These are phyloP conservation scores for Ploceus nigricollis DNA, from an alignment of 2,113 vertebrate genomes.

Conservation along the genomic window DNA sequence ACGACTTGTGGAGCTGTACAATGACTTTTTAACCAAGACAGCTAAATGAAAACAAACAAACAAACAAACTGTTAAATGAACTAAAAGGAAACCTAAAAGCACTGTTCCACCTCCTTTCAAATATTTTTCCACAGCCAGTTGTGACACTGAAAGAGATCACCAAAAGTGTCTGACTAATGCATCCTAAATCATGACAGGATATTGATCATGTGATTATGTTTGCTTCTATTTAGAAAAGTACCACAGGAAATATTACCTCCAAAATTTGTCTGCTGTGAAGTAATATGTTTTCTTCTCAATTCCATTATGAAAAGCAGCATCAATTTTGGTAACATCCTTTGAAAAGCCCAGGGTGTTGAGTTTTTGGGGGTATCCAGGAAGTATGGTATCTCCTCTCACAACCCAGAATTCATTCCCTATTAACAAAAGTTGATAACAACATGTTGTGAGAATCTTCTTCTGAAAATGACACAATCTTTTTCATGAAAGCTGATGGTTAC, in stretches of 20 bases:
- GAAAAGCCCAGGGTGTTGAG: conserved; percentile 79
- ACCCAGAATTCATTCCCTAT: conserved; percentile 82
- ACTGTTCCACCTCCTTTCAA: neutral
- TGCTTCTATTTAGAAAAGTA: neutral
- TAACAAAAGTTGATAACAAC: neutral
- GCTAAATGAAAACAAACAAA: neutral
- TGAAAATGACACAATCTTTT: neutral
- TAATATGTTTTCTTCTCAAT: conserved; percentile 77
- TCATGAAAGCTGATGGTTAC: neutral
- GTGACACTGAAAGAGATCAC: neutral
- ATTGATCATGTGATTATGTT: neutral
- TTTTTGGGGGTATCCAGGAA: conserved; percentile 76
- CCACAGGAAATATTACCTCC: conserved; percentile 71
- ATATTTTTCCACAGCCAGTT: neutral
- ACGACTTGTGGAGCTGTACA: neutral
- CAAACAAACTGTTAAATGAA: neutral
- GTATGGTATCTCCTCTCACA: conserved; percentile 70
- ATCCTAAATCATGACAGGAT: neutral
- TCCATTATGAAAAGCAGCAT: conserved; percentile 75
- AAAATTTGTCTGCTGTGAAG: conserved; percentile 78
- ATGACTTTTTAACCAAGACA: neutral
- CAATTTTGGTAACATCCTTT: conserved; percentile 71
- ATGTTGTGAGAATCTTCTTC: neutral
- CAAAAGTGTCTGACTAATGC: neutral
- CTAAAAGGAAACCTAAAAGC: neutral